Percentiles rank a stretch among this genome's conserved stretches.
Evolutionary conservation across 2,113 vertebrate genomes (phyloP).

Genomic region (Genyomyrus donnyi): DNA sequence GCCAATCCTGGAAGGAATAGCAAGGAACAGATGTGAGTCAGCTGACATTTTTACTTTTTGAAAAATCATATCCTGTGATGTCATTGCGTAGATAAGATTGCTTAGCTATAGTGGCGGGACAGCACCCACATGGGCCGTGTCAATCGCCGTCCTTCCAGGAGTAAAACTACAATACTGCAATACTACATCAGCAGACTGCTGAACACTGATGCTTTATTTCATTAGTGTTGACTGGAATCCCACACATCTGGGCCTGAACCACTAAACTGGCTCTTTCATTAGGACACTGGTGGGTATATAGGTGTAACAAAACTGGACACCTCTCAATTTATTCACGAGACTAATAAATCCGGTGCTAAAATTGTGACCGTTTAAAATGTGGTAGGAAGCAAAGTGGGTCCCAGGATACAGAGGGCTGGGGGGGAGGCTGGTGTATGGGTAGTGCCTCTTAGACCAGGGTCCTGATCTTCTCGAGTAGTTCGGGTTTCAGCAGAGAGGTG

Average conservation of each 20-base stretch:
- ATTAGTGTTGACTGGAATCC: background rate
- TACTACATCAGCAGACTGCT: background rate
- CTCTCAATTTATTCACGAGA: background rate
- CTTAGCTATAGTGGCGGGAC: background rate
- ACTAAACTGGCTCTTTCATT: background rate
- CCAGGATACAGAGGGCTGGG: conserved; percentile 3
- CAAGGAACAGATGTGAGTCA: background rate
- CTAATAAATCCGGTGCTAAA: background rate
- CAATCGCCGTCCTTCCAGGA: background rate
- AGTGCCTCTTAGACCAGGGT: conserved; percentile 65
- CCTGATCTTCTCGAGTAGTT: conserved; percentile 61
- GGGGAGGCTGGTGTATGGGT: background rate
- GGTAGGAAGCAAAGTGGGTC: conserved; percentile 20
- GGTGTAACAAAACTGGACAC: background rate
- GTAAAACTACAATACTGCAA: background rate
- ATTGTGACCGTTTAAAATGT: background rate
- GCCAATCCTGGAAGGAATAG: background rate
- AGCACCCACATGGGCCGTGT: background rate
- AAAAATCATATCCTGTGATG: background rate
- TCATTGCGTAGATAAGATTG: background rate
- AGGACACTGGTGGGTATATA: background rate
- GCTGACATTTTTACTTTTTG: background rate
- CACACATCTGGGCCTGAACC: background rate
- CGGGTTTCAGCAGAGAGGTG: conserved; percentile 57
- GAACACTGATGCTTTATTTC: background rate